Conservation (phyloP, 2,113 vertebrate species). For the Pteruthius melanotis region DNA sequence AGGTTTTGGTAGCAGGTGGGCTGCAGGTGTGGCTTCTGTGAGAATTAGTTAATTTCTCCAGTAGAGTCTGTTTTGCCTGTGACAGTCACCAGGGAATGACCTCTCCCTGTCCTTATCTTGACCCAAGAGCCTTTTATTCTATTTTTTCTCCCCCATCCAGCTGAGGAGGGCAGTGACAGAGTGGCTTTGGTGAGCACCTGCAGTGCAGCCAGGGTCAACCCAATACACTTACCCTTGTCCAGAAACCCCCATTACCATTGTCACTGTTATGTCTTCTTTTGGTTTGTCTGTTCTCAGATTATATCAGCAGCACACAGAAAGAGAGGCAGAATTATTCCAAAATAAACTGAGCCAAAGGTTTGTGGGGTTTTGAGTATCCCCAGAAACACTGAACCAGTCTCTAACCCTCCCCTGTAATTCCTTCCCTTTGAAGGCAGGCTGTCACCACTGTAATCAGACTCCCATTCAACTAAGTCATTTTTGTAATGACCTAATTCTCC, state of each 20-base stretch:
- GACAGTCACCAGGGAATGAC: not conserved
- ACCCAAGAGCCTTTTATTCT: not conserved
- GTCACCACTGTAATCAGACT: conserved; percentile 33
- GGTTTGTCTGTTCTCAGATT: not conserved
- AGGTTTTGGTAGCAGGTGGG: not conserved
- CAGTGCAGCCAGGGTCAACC: not conserved
- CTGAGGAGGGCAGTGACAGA: not conserved
- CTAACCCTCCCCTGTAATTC: not conserved
- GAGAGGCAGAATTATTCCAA: not conserved
- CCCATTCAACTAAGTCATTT: conserved; percentile 25
- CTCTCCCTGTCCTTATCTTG: not conserved
- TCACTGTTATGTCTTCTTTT: not conserved
- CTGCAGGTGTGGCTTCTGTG: not conserved
- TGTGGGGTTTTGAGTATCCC: not conserved
- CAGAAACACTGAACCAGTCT: not conserved
- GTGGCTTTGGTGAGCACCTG: not conserved
- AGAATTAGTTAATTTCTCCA: not conserved
- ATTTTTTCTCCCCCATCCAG: not conserved
- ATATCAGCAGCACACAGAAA: not conserved
- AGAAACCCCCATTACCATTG: not conserved
- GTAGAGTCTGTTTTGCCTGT: fast-evolving
- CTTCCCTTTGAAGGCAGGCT: not conserved
- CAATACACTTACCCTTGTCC: not conserved
- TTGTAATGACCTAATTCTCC: conserved; percentile 15
- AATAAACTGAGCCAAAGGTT: not conserved